Evolutionary conservation across 2,888 invertebrate genomes (phyloP).

Genomic region (Leptogaster cylindrica): DNA sequence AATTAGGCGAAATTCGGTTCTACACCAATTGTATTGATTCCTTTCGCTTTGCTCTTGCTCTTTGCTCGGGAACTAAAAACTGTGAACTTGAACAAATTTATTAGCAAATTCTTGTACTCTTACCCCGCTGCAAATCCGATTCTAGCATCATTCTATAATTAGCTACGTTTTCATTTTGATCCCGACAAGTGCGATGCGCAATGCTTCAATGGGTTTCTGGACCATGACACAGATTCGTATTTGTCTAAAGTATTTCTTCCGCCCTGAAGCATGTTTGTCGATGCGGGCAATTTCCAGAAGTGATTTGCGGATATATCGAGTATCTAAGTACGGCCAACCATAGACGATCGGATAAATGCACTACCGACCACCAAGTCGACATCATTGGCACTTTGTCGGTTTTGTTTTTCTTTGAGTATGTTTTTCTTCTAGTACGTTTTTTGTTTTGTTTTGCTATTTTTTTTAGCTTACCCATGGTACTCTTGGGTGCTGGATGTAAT

Average conservation of each 20-base stretch:
- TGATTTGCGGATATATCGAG: constrained; percentile 22
- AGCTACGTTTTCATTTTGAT: not conserved
- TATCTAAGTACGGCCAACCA: constrained; percentile 25
- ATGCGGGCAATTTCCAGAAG: constrained; percentile 13
- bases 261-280: not conserved
- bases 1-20: constrained; percentile 28
- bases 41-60: constrained; percentile 20
- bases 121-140: not conserved
- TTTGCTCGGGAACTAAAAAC: constrained; percentile 15
- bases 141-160: constrained; percentile 31
- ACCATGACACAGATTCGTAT: constrained; percentile 26
- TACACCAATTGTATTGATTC: constrained; percentile 8
- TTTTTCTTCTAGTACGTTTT: too few species aligned
- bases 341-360: not conserved
- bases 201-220: constrained; percentile 24
- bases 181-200: constrained; percentile 14
- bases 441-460: too few species aligned
- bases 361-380: not conserved
- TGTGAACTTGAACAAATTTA: constrained; percentile 40
- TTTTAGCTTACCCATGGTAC: constrained; percentile 10
- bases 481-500: constrained; percentile 11
- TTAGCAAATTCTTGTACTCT: constrained; percentile 17
- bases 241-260: constrained; percentile 3
- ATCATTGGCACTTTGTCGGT: constrained; percentile 1
- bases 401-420: too few species aligned